Conservation (phyloP, 2,797 vertebrate species). For the Emydoidea blandingii region DNA sequence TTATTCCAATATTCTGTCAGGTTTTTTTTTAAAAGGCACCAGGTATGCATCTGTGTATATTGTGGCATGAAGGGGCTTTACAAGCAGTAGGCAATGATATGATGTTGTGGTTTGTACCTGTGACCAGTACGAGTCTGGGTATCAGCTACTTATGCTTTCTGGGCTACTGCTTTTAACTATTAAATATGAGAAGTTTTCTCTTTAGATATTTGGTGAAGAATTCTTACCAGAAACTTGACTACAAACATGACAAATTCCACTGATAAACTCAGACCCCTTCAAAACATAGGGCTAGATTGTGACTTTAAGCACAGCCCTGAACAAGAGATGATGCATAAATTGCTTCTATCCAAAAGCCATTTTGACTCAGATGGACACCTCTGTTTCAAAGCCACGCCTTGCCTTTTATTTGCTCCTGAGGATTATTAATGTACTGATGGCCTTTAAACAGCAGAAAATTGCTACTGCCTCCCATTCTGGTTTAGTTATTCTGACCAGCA, state of each 20-base stretch:
- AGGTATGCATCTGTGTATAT: background rate
- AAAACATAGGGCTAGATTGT: background rate
- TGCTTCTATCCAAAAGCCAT: background rate
- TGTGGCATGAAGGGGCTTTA: background rate
- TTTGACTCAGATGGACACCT: background rate
- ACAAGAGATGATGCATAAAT: background rate
- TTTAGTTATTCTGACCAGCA: background rate
- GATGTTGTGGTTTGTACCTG: background rate
- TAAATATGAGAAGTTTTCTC: rapidly evolving
- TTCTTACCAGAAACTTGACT: background rate
- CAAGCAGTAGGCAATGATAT: rapidly evolving
- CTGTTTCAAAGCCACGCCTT: background rate
- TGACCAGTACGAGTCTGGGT: background rate
- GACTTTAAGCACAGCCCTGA: background rate
- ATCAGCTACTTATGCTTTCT: background rate
- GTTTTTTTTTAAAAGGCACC: rapidly evolving
- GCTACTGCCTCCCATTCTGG: background rate
- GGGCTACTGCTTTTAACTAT: background rate
- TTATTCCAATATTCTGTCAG: background rate
- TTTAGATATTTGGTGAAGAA: background rate
- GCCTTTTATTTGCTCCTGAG: background rate
- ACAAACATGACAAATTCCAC: background rate
- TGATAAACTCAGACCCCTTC: background rate
- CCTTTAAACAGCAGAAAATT: background rate
- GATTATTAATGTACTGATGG: background rate